Evolutionary conservation across 2,888 invertebrate genomes (phyloP).

Genomic region (Piscicola geometra): DNA sequence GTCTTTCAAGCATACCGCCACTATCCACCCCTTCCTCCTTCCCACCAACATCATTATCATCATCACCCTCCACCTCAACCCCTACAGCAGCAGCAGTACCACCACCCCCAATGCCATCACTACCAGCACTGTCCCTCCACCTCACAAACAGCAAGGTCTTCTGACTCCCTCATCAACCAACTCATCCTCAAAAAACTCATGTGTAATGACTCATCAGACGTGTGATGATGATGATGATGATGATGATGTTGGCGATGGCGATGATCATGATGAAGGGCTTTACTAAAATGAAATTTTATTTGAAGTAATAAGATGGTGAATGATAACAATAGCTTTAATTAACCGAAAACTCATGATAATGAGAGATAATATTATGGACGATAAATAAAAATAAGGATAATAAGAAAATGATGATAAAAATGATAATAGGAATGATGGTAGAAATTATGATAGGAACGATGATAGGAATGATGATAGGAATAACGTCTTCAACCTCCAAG

Average conservation of each 20-base stretch:
- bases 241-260: neutral
- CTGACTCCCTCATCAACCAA: neutral
- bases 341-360: no score
- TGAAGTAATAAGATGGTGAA: no score
- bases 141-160: neutral
- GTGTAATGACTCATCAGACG: constrained; percentile 5
- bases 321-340: no score
- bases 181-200: constrained; percentile 7
- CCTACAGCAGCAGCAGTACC: neutral
- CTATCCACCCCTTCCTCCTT: neutral
- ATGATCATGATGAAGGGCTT: neutral
- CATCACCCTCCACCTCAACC: constrained; percentile 1
- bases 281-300: no score
- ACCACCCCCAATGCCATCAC: neutral
- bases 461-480: no score
- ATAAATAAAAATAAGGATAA: no score
- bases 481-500: no score
- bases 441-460: no score
- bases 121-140: neutral
- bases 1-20: neutral
- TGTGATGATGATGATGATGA: constrained; percentile 13
- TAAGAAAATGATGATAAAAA: no score
- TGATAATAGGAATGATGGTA: no score
- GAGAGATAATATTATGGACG: no score
- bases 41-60: neutral